These are phyloP conservation scores for Drosophila vallismaia DNA, from an alignment of 2,888 invertebrate genomes.

Conservation along the genomic window DNA sequence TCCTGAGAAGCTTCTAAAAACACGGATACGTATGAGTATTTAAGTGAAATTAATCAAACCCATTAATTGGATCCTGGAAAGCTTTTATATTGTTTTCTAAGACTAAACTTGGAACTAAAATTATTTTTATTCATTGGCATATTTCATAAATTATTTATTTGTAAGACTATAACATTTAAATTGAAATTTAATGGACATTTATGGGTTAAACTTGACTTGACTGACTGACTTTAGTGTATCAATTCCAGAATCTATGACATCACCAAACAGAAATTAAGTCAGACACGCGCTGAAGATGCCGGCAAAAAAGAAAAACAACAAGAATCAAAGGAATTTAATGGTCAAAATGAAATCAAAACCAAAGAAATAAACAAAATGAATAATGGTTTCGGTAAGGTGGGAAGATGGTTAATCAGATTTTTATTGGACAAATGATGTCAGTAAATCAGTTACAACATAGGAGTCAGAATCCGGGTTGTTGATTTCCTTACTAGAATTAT, in stretches of 20 bases:
- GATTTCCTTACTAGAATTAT: not conserved
- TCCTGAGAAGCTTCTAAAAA: too few species aligned
- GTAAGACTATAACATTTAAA: not conserved
- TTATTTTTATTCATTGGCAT: too few species aligned
- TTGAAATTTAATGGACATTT: not conserved
- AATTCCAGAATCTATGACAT: constrained; percentile 61
- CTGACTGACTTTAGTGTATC: constrained; percentile 36
- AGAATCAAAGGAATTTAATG: constrained; percentile 23
- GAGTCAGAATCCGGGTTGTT: constrained; percentile 19
- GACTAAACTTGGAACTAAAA: too few species aligned
- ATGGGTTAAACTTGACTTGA: constrained; percentile 17
- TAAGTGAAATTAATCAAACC: too few species aligned
- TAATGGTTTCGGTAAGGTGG: constrained; percentile 29
- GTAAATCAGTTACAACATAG: constrained; percentile 58
- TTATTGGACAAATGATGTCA: constrained; percentile 53
- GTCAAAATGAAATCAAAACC: constrained; percentile 16
- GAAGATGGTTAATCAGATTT: constrained; percentile 28
- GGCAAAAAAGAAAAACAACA: constrained; percentile 44
- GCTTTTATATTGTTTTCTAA: too few species aligned
- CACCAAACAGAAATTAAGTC: constrained; percentile 55
- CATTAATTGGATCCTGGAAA: too few species aligned
- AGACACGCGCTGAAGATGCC: constrained; percentile 57
- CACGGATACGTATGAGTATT: too few species aligned
- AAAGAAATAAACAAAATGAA: constrained; percentile 11
- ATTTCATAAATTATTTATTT: not conserved